Base-by-base conservation (phyloP, 2,888 invertebrate species). In the Epinotia ramella region DNA sequence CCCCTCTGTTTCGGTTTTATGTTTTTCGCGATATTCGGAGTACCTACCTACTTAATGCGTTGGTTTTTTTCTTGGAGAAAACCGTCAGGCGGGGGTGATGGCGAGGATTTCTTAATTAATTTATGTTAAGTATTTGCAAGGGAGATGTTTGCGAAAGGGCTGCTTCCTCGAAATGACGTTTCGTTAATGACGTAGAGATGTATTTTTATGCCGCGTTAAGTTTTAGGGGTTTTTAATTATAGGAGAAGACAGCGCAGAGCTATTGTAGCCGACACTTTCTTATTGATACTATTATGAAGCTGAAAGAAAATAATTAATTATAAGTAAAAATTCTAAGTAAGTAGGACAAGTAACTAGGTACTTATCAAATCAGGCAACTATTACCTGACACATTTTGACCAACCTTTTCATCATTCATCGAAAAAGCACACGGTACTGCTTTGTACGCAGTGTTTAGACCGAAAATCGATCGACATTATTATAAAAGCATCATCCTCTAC, bases 81-180 rank as follows among this genome's bases (percentile, higher is more conserved):
- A 88, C 87, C 88, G 90, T 91, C 91, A 89, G 85, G 84, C 84
- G 91, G 92, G 91, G 89, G 86, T 90, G 91, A 90, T 90, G 85
- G 89, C 84, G 90, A 88, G 86, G 88, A 89, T 87, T 91, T 91
- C 86, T 89, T 92, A 93, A 94, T 94, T 94, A 94, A 93, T 94
- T 94, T 92, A 93, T 93, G 91, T 89, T 91, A 91, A 91, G 88
- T 88, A 89, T 87, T 88, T 80, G 79, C 81, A 78, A 86, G 86
- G 86, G 87, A 80, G 86, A 84, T 84, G 82, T 83, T 80, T 81
- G 84, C 80, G 85, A 89, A 89, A 88, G 89, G 89, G 86, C 84
- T 79, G 79, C 81, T 83, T 80, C 82, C 82, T 85, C 88, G 87
- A 90, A 91, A 83, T 84, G 82, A 85, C 84, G 84, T 87, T 88